A percentile compares a stretch with the other conserved stretches of the same genome.
phyloP scores from a whole-genome alignment of 2,113 vertebrate genomes.

The Rhynchomys soricoides region DNA sequence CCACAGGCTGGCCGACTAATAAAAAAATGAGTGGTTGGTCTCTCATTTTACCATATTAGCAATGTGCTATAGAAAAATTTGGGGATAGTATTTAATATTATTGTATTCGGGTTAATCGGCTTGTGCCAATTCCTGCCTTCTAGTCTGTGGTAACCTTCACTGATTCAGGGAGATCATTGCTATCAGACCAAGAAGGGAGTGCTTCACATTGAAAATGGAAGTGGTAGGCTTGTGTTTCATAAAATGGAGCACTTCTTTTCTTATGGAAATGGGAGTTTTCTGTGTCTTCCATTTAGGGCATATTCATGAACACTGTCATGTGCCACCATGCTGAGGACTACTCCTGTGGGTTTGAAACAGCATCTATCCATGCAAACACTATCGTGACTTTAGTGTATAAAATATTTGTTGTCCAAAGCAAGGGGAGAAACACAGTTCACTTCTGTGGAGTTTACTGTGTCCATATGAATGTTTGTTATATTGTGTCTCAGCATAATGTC shows the following conservation, averaged over 20 bases:
- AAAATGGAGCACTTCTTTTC: slow-evolving; percentile 79
- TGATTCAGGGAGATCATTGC: slow-evolving; percentile 73
- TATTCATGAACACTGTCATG: slow-evolving; percentile 72
- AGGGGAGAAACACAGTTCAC: slow-evolving; percentile 86
- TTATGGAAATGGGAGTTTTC: slow-evolving; percentile 75
- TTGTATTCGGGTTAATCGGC: slow-evolving; percentile 77
- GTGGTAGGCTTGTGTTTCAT: slow-evolving; percentile 70
- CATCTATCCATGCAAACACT: slow-evolving; percentile 84
- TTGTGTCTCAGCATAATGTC: slow-evolving; percentile 84
- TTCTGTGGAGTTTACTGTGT: slow-evolving; percentile 88
- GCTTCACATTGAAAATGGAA: slow-evolving; percentile 65
- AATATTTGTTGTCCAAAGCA: slow-evolving; percentile 85
- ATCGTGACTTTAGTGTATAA: slow-evolving; percentile 83
- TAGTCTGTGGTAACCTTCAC: slow-evolving; percentile 55
- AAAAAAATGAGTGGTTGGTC: slow-evolving; percentile 75
- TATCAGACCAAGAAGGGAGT: slow-evolving; percentile 68
- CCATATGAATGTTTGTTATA: slow-evolving; percentile 84
- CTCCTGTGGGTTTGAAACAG: slow-evolving; percentile 82
- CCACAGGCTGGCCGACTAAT: slow-evolving; percentile 79
- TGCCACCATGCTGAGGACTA: slow-evolving; percentile 83
- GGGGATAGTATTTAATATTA: slow-evolving; percentile 76
- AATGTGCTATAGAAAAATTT: slow-evolving; percentile 85
- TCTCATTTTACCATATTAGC: slow-evolving; percentile 82
- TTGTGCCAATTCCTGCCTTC: slow-evolving; percentile 85
- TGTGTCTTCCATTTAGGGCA: slow-evolving; percentile 68